Conservation (phyloP, 1,140 invertebrate genomes). For the Rhopalosiphum maidis region DNA sequence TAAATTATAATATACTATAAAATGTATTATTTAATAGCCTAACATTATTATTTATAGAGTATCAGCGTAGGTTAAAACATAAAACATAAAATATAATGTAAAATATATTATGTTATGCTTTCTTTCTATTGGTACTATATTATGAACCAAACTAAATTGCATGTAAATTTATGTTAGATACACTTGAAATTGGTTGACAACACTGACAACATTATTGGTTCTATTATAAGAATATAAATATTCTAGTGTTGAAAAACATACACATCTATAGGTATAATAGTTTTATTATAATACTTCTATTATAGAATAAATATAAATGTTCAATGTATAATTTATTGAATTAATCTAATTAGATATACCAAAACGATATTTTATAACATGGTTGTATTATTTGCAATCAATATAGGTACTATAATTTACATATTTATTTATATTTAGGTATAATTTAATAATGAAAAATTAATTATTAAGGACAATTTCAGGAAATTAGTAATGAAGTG, state of each 20-base stretch:
- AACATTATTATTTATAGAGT: not conserved
- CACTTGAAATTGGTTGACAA: not conserved
- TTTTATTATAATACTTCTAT: not conserved
- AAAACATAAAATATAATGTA: not conserved
- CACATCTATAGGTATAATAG: not conserved
- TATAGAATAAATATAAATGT: not conserved
- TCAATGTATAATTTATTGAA: not conserved
- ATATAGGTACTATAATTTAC: not conserved
- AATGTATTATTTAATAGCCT: not conserved
- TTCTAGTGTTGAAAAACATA: not conserved
- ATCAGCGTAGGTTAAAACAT: not conserved
- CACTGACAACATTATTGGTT: not conserved
- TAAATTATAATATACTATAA: not conserved
- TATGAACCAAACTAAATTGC: not conserved
- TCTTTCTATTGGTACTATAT: not conserved
- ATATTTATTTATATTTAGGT: not conserved
- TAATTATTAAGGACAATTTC: not conserved
- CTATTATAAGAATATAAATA: conserved; percentile 15
- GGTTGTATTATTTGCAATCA: not conserved
- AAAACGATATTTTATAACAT: not conserved
- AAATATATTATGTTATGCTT: not conserved
- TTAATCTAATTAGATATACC: not conserved
- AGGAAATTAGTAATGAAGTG: conserved; percentile 58
- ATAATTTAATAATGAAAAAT: not conserved
- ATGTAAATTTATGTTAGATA: not conserved